phyloP scores from a whole-genome alignment of 2,113 vertebrate species.

The Plotosus lineatus region DNA sequence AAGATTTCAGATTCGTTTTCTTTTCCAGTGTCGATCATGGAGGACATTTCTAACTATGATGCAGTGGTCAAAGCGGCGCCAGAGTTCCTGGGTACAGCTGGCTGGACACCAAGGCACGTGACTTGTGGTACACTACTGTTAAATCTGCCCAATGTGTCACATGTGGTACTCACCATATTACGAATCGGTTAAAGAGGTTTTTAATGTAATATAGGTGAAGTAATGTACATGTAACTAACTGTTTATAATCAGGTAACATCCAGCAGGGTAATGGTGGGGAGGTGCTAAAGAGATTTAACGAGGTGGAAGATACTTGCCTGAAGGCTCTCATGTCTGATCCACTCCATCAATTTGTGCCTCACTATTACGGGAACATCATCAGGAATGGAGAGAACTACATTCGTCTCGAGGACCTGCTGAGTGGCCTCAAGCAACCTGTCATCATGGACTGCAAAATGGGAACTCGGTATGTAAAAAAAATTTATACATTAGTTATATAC shows the following conservation, averaged over 20 bases:
- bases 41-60: slow-evolving; percentile 79
- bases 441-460: slow-evolving; percentile 82
- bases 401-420: slow-evolving; percentile 77
- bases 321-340: slow-evolving; percentile 73
- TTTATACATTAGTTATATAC: neutral
- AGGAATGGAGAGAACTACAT: slow-evolving; percentile 70
- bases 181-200: too few relatives aligned
- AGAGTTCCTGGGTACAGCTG: slow-evolving; percentile 80
- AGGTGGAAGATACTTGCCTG: slow-evolving; percentile 73
- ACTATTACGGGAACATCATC: slow-evolving; percentile 72
- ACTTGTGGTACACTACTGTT: neutral
- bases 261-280: slow-evolving; percentile 74
- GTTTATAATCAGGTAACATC: slow-evolving; percentile 71
- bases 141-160: neutral
- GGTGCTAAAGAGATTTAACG: slow-evolving; percentile 77
- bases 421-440: slow-evolving; percentile 70
- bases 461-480: slow-evolving; percentile 60
- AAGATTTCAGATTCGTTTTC: slow-evolving; percentile 10
- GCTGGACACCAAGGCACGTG: slow-evolving; percentile 78
- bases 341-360: slow-evolving; percentile 74
- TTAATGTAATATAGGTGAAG: neutral
- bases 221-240: neutral
- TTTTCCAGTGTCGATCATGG: slow-evolving; percentile 72
- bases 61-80: slow-evolving; percentile 74
- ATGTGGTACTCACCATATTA: slow-evolving; percentile 8